A percentile compares a stretch with the other conserved stretches of the same genome.
Evolutionary conservation across 2,797 vertebrate genomes (phyloP).

Genomic region (Oryzias sinensis): DNA sequence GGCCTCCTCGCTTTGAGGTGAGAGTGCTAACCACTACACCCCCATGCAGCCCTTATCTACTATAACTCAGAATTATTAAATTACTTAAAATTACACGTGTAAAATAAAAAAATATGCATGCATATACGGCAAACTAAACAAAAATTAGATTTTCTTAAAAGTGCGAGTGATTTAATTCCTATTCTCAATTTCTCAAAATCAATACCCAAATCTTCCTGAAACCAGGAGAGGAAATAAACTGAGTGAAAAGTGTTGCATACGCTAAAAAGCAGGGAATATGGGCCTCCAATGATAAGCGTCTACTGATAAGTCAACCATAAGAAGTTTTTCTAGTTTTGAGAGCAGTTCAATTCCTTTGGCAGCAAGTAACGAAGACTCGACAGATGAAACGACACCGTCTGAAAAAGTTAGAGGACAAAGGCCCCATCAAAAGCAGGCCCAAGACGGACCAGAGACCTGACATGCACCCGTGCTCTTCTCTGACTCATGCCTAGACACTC

Average conservation of each 20-base stretch:
- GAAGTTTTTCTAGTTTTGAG: slow-evolving; percentile 27
- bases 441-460: slow-evolving; percentile 71
- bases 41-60: too few species aligned
- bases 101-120: too few species aligned
- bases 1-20: too few species aligned
- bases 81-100: too few species aligned
- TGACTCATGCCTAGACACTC: slow-evolving; percentile 76
- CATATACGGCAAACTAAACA: too few species aligned
- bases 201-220: slow-evolving; percentile 12
- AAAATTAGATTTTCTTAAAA: too few species aligned
- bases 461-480: slow-evolving; percentile 70
- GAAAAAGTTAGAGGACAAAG: slow-evolving; percentile 52
- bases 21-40: too few species aligned
- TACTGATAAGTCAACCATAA: slow-evolving; percentile 46
- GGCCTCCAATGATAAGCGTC: slow-evolving; percentile 47
- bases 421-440: slow-evolving; percentile 40
- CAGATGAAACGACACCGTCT: slow-evolving; percentile 33
- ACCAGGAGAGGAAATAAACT: slow-evolving; percentile 5
- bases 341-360: slow-evolving; percentile 27
- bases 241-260: slow-evolving; percentile 12
- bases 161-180: too few species aligned
- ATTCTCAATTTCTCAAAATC: too few species aligned
- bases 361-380: slow-evolving; percentile 5
- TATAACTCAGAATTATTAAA: too few species aligned
- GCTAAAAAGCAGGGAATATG: slow-evolving; percentile 30